Percentiles rank a stretch among this genome's conserved stretches.
Evolutionary conservation across 2,113 vertebrate species (phyloP).

Genomic region (Gallinago media): DNA sequence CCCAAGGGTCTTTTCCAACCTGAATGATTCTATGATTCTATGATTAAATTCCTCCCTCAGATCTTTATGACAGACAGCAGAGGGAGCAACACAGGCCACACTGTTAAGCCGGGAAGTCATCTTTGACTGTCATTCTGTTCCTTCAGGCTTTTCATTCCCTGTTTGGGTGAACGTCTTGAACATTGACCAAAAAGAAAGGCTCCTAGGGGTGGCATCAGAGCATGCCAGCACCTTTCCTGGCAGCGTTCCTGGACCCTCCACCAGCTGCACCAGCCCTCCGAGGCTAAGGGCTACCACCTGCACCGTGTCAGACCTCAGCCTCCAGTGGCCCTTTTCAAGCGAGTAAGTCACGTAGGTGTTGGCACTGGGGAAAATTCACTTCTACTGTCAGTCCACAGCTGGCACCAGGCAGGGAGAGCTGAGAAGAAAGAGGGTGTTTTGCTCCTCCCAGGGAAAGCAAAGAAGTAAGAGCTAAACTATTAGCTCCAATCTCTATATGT

Average conservation of each 20-base stretch:
- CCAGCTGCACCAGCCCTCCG: neutral
- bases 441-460: neutral
- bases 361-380: neutral
- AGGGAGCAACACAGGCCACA: neutral
- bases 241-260: neutral
- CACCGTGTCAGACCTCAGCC: neutral
- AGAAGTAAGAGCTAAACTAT: neutral
- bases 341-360: neutral
- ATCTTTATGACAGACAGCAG: accelerated
- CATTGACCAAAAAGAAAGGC: neutral
- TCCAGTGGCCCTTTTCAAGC: neutral
- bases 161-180: accelerated
- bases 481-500: neutral
- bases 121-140: neutral
- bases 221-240: neutral
- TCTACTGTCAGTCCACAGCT: neutral
- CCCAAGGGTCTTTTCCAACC: no score
- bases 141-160: neutral
- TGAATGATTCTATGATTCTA: no score
- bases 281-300: neutral
- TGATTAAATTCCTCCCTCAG: neutral
- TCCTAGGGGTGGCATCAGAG: accelerated
- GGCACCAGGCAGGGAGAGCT: neutral
- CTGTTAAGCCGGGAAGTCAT: neutral
- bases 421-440: neutral